Percentiles rank a stretch among this genome's conserved stretches.
Conservation (phyloP, 1,140 invertebrate genomes). For the Cheumatopsyche charites region DNA sequence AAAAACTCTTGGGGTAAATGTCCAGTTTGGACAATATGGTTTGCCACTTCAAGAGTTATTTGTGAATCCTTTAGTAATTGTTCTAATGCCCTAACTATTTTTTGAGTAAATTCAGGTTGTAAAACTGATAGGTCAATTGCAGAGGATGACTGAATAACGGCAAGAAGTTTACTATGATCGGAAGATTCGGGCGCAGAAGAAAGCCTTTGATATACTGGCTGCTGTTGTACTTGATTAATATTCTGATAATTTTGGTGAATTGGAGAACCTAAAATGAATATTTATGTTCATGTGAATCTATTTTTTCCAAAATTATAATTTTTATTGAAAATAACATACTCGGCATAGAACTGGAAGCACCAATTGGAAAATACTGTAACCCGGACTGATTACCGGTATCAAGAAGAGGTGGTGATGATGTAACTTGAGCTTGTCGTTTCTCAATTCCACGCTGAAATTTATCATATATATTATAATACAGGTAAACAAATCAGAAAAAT, state of each 20-base stretch:
- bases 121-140: slow-evolving; percentile 51
- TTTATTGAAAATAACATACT: slow-evolving; percentile 33
- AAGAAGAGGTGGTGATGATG: slow-evolving; percentile 60
- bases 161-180: slow-evolving; percentile 39
- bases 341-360: slow-evolving; percentile 38
- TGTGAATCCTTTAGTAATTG: slow-evolving; percentile 56
- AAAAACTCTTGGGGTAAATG: slow-evolving; percentile 58
- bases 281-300: slow-evolving; percentile 11
- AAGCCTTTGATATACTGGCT: slow-evolving; percentile 45
- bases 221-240: slow-evolving; percentile 42
- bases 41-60: slow-evolving; percentile 54
- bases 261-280: slow-evolving; percentile 66
- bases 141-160: slow-evolving; percentile 45
- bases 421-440: slow-evolving; percentile 56
- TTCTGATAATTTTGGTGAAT: slow-evolving; percentile 63
- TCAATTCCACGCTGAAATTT: slow-evolving; percentile 61
- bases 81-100: slow-evolving; percentile 54
- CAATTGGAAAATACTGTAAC: slow-evolving; percentile 37
- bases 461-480: slow-evolving; percentile 8
- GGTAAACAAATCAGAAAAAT: not conserved
- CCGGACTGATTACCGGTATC: slow-evolving; percentile 50
- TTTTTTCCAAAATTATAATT: slow-evolving; percentile 1
- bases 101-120: slow-evolving; percentile 50
- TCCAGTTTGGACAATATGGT: slow-evolving; percentile 54
- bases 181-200: slow-evolving; percentile 23